Percentiles rank a stretch among this genome's conserved stretches.
These are phyloP conservation scores for Pipistrellus kuhlii DNA, from an alignment of 2,797 vertebrate genomes.

Conservation along the genomic window DNA sequence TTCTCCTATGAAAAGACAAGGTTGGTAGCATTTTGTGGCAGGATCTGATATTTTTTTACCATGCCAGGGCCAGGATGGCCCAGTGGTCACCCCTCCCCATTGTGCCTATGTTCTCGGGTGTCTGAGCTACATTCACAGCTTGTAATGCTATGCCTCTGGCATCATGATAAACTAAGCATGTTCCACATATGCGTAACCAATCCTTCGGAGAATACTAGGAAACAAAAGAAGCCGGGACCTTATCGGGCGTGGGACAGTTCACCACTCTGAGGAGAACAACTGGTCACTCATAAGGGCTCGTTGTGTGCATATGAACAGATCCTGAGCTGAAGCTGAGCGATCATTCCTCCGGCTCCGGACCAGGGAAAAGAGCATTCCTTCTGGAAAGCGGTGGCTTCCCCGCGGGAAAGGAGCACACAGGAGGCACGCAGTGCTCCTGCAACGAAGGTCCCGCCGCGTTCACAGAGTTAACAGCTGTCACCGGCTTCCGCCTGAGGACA, in stretches of 20 bases:
- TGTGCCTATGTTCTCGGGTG: slow-evolving; percentile 80
- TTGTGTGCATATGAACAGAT: slow-evolving; percentile 22
- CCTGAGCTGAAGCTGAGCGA: neutral
- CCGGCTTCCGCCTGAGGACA: neutral
- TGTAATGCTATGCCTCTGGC: slow-evolving; percentile 82
- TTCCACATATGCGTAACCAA: slow-evolving; percentile 83
- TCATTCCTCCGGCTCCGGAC: neutral
- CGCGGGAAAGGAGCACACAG: neutral
- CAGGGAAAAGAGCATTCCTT: neutral
- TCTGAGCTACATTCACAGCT: slow-evolving; percentile 83
- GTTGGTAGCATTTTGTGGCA: slow-evolving; percentile 49
- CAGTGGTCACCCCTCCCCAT: slow-evolving; percentile 73
- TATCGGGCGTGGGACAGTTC: slow-evolving; percentile 71
- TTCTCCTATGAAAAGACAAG: slow-evolving; percentile 45
- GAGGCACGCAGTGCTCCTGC: neutral
- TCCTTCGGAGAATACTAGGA: slow-evolving; percentile 81
- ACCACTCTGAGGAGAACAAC: slow-evolving; percentile 80
- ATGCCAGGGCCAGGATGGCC: neutral
- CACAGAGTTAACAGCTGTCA: neutral
- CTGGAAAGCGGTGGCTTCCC: neutral
- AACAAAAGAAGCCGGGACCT: slow-evolving; percentile 82
- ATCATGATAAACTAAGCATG: slow-evolving; percentile 81
- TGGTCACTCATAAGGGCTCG: slow-evolving; percentile 80
- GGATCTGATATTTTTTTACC: slow-evolving; percentile 68
- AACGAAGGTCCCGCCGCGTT: neutral